Evolutionary conservation across 2,888 invertebrate species (phyloP).

Genomic region (Apamea crenata): DNA sequence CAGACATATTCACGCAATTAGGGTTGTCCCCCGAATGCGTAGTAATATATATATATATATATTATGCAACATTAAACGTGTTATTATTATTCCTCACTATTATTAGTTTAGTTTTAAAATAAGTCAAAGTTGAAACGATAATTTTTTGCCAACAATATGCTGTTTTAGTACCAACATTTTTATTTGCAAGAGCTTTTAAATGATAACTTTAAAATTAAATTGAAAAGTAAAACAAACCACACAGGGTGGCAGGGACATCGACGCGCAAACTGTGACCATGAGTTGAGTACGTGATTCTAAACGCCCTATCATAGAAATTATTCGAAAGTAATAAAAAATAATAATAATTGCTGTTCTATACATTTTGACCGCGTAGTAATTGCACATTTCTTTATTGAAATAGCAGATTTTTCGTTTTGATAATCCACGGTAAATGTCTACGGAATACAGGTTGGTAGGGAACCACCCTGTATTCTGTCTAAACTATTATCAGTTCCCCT

Average conservation of each 20-base stretch:
- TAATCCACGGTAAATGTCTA: too few relatives aligned
- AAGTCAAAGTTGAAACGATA: neutral
- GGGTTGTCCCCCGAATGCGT: slow-evolving; percentile 32
- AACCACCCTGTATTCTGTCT: neutral
- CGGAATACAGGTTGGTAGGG: too few relatives aligned
- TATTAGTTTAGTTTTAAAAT: neutral
- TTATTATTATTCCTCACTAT: too few relatives aligned
- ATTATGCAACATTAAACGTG: neutral
- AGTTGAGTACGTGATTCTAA: too few relatives aligned
- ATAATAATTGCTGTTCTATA: too few relatives aligned
- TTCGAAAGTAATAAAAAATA: too few relatives aligned
- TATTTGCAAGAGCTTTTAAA: neutral
- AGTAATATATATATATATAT: slow-evolving; percentile 11
- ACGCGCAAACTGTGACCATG: too few relatives aligned
- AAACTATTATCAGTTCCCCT: neutral
- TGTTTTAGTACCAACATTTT: neutral
- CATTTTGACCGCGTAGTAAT: too few relatives aligned
- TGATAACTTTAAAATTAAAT: neutral
- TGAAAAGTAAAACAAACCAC: neutral
- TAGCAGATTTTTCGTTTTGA: too few relatives aligned
- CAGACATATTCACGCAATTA: slow-evolving; percentile 69
- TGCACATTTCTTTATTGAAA: too few relatives aligned
- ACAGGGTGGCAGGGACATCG: too few relatives aligned
- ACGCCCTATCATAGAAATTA: too few relatives aligned
- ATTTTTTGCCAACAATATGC: neutral